Conservation (phyloP, 2,888 invertebrate species). For the Caenorhabditis sp. region DNA sequence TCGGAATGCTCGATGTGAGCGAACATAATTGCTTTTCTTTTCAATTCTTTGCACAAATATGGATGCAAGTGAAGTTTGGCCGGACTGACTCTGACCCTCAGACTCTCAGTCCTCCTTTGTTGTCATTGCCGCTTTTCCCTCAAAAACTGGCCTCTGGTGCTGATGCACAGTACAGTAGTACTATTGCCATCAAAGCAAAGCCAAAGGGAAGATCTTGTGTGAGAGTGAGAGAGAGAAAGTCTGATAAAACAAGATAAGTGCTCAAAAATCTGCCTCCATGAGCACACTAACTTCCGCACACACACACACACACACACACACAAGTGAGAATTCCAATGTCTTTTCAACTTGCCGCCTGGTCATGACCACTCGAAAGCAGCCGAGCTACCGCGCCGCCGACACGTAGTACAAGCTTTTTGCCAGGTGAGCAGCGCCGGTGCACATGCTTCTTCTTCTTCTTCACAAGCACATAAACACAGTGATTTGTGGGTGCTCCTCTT, state of each 20-base stretch:
- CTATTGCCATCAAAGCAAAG: slow-evolving; percentile 12
- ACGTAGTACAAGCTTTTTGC: slow-evolving; percentile 49
- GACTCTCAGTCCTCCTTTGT: neutral
- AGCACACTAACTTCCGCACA: slow-evolving; percentile 52
- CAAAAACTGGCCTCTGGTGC: slow-evolving; percentile 1
- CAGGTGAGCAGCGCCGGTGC: slow-evolving; percentile 24
- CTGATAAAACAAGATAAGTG: slow-evolving; percentile 52
- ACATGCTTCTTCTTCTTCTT: slow-evolving; percentile 49
- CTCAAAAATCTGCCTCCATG: slow-evolving; percentile 42
- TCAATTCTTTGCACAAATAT: neutral
- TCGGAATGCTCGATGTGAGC: neutral
- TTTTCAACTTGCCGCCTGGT: slow-evolving; percentile 54
- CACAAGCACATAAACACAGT: slow-evolving; percentile 48
- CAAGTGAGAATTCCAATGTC: slow-evolving; percentile 57
- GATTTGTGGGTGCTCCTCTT: slow-evolving; percentile 29
- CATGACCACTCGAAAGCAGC: slow-evolving; percentile 59
- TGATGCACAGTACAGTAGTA: neutral
- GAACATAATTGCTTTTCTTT: neutral
- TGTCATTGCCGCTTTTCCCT: neutral
- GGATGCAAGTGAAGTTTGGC: neutral
- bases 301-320: slow-evolving; percentile 49
- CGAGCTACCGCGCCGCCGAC: slow-evolving; percentile 40
- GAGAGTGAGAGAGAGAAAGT: neutral
- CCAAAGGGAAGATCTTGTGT: slow-evolving; percentile 23
- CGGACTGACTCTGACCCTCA: neutral